Conservation (phyloP, 2,797 vertebrate genomes). For the Esox lucius region DNA sequence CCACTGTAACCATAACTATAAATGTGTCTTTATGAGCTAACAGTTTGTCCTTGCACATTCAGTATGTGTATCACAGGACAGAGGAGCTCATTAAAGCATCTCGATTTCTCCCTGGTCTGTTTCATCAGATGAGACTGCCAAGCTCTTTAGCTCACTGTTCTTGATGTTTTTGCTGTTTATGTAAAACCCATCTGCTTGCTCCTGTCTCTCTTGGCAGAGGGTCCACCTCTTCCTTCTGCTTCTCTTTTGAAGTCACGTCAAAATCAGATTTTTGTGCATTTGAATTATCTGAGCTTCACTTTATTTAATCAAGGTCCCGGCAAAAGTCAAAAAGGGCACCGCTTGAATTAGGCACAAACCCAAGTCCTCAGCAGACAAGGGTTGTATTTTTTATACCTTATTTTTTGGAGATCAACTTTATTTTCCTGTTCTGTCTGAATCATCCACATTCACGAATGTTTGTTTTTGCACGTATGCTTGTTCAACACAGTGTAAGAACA, state of each 20-base stretch:
- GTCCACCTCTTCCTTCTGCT: conserved; percentile 82
- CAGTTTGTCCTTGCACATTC: conserved; percentile 73
- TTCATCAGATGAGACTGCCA: conserved; percentile 82
- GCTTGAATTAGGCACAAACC: conserved; percentile 53
- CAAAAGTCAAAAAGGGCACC: conserved; percentile 63
- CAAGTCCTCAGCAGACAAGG: not conserved
- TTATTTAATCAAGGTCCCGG: conserved; percentile 66
- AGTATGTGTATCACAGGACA: conserved; percentile 69
- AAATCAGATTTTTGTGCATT: conserved; percentile 74
- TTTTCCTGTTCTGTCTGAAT: not conserved
- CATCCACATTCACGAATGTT: not conserved
- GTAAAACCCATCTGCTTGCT: conserved; percentile 84
- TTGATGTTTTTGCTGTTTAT: conserved; percentile 85
- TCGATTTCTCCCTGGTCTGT: conserved; percentile 77
- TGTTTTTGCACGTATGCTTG: not conserved
- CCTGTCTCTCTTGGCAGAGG: conserved; percentile 78
- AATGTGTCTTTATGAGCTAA: conserved; percentile 70
- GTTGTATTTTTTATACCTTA: not conserved
- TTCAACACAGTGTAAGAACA: conserved; percentile 59
- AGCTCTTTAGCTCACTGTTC: conserved; percentile 81
- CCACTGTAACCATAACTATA: conserved; percentile 51
- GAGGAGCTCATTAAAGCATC: conserved; percentile 79
- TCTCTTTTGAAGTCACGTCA: conserved; percentile 79
- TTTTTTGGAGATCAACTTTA: conserved; percentile 19
- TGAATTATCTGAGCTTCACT: conserved; percentile 67